Evolutionary conservation across 2,113 vertebrate genomes (phyloP).

Genomic region (Trochalopteron elliotii): DNA sequence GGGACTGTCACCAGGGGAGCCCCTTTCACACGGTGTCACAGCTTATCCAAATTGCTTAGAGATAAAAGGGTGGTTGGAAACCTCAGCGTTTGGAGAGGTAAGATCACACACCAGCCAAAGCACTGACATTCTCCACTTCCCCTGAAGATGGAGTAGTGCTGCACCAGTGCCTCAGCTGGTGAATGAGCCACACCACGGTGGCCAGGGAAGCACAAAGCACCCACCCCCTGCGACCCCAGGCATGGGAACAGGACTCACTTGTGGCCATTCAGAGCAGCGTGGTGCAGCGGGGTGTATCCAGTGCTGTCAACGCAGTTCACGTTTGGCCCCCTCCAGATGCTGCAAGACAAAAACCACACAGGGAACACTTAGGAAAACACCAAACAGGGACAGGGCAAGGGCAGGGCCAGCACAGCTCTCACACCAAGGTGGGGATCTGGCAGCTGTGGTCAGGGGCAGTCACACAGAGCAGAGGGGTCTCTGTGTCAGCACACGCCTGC

Average conservation of each 20-base stretch:
- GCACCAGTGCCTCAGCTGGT: not conserved
- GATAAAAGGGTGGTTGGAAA: not conserved
- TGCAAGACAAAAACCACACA: slow-evolving; percentile 62
- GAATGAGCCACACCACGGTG: not conserved
- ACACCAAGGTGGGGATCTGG: not conserved
- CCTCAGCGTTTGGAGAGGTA: fast-evolving
- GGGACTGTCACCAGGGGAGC: not conserved
- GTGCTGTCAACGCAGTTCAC: slow-evolving; percentile 98
- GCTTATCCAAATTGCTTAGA: not conserved
- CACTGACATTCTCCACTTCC: not conserved
- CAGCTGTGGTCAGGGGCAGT: not conserved
- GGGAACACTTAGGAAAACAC: not conserved
- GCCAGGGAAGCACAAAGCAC: not conserved
- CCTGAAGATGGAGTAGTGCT: slow-evolving; percentile 50
- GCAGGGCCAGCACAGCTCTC: not conserved
- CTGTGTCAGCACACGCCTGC: not conserved
- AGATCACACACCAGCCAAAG: not conserved
- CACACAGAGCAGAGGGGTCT: not conserved
- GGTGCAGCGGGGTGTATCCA: slow-evolving; percentile 96
- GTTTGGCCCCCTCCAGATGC: slow-evolving; percentile 98
- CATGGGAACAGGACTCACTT: slow-evolving; percentile 74
- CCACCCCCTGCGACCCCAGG: not conserved
- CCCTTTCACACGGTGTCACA: fast-evolving
- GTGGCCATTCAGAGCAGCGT: slow-evolving; percentile 95
- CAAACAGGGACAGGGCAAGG: not conserved